Base-by-base conservation (phyloP, 2,888 invertebrate species). In the Lasioglossum lativentre region DNA sequence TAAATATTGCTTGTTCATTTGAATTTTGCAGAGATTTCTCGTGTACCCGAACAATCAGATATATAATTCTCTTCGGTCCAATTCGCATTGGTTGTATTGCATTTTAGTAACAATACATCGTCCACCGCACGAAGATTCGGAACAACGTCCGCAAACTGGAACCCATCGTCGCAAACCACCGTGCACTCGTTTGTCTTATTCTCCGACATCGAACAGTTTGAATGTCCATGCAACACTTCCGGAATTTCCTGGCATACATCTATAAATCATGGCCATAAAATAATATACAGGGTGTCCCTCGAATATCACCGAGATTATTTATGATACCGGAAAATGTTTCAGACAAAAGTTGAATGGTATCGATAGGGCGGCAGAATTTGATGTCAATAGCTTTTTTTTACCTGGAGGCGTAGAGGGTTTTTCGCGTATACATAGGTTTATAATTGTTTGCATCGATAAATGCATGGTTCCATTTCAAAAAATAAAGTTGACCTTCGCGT, bases 161-260 rank as follows among this genome's bases (percentile, higher is more conserved):
- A 97, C 0, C 97, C 97, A 78, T 96, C 96, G 75, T 96, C 94
- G 91, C 97, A 97, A 14, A 95, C 95, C 38, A 97, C 93, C 6
- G 95, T 94, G 90, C 97, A 97, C 84, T 95, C 95, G 16, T 52
- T 66, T 0, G 96, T 95, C 10, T 95, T 95, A 16, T 95, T 94
- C 1, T 76, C 78, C 0, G 93, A 92, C n/a, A 94, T 93, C 68
- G 95, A 94, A 88, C 96, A 96, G 71, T 95, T 95, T 1, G 95
- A 91, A 59, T 95, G 93, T 1, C 96, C 96, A 88, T 96, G 95
- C 10, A 94, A 88, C 0, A 96, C 96, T n/a, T 95, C 94, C 4
- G 94, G 92, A 2, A 96, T 94, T 45, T 95, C 93, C 78, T 95
- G 93, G 87, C 96, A 96, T 2, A 91, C 90, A 87, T 95, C 94